phyloP scores from a whole-genome alignment of 2,797 vertebrate genomes.

The Pseudopleuronectes americanus region DNA sequence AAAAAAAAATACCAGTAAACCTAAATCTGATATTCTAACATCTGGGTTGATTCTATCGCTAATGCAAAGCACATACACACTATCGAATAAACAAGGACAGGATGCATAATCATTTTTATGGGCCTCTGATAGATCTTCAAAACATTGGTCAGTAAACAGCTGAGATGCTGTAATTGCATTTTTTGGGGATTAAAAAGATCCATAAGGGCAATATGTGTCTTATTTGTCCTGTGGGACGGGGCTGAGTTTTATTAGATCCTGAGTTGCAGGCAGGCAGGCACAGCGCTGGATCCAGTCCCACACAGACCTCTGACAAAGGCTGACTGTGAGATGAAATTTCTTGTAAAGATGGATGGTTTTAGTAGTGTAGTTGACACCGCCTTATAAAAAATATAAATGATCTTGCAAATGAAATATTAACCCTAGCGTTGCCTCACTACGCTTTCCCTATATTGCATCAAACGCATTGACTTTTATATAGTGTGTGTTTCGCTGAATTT shows the following conservation, averaged over 20 bases:
- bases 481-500: constrained; percentile 51
- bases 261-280: constrained; percentile 38
- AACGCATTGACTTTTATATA: constrained; percentile 12
- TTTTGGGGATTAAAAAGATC: constrained; percentile 67
- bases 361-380: constrained; percentile 41
- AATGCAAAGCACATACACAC: constrained; percentile 6
- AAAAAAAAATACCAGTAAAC: background rate
- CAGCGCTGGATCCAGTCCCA: constrained; percentile 37
- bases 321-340: constrained; percentile 63
- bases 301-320: constrained; percentile 37
- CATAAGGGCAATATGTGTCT: constrained; percentile 48
- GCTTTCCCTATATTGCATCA: constrained; percentile 16
- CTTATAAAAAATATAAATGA: constrained; percentile 64
- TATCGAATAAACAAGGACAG: background rate
- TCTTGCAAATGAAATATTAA: constrained; percentile 64
- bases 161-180: constrained; percentile 53
- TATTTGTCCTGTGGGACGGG: constrained; percentile 45
- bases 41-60: constrained; percentile 13
- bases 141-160: constrained; percentile 24
- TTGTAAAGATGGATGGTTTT: constrained; percentile 68
- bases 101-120: background rate
- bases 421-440: constrained; percentile 21
- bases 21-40: constrained; percentile 8
- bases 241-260: constrained; percentile 60
- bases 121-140: background rate